A percentile compares a stretch with the other conserved stretches of the same genome.
These are phyloP conservation scores for Gavialis gangeticus DNA, from an alignment of 2,113 vertebrate species.

Conservation along the genomic window DNA sequence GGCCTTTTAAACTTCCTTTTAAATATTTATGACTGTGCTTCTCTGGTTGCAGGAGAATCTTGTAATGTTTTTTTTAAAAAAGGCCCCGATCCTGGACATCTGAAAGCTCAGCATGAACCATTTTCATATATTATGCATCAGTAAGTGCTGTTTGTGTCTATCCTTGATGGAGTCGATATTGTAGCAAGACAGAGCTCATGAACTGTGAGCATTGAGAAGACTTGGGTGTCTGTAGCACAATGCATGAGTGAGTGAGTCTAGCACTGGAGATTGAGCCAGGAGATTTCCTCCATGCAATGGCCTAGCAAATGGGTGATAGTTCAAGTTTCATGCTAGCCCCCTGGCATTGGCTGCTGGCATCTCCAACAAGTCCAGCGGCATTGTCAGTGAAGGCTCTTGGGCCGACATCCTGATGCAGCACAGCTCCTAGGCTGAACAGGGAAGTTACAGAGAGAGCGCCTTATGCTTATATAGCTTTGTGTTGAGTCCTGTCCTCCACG, in stretches of 20 bases:
- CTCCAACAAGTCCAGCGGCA: accelerated
- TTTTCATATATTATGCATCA: constrained; percentile 30
- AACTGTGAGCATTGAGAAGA: not conserved
- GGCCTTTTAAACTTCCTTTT: constrained; percentile 32
- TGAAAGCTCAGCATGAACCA: constrained; percentile 33
- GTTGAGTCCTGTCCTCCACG: too few species aligned
- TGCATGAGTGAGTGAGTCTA: not conserved
- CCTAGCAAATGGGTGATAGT: not conserved
- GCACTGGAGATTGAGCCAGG: not conserved
- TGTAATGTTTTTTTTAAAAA: not conserved
- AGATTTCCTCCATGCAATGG: accelerated
- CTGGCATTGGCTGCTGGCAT: accelerated
- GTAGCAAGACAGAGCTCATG: not conserved
- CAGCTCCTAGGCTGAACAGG: not conserved
- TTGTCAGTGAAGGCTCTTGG: too few species aligned
- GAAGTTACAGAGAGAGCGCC: not conserved
- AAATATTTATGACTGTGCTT: constrained; percentile 40
- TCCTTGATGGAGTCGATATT: not conserved
- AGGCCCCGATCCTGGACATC: not conserved
- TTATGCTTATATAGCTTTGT: not conserved
- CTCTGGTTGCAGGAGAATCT: constrained; percentile 16
- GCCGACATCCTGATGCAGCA: accelerated
- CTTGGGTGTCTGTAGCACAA: accelerated
- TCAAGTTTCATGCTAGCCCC: not conserved
- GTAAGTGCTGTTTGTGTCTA: constrained; percentile 20